Evolutionary conservation across 1,140 invertebrate species (phyloP), one percentile per base, ranked within the genome.

Genomic region (Rhagoletis pomonella): DNA sequence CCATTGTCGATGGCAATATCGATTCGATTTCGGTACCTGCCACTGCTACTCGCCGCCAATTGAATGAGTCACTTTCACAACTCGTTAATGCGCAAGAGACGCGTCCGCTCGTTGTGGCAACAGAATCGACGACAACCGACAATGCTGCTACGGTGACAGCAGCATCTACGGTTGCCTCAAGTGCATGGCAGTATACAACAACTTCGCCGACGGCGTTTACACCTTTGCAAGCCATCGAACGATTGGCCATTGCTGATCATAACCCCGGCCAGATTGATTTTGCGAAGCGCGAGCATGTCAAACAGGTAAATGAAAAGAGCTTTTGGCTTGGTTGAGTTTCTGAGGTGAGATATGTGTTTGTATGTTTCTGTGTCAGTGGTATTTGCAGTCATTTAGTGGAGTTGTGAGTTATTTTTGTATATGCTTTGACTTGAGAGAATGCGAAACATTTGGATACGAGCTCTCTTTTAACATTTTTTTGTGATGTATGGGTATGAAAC

Each of bases 21-120:
- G 91, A 92, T 60, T 92, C 91, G n/a, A 92, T 92, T 89, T 92
- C 91, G 10, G 62, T 92, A 89, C 91, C 91, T 67, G 91, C 91
- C 12, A 86, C 85, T 5, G 58, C 67, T 12, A 69, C 84, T n/a
- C 88, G 89, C 10, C 89, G 87, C 50, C 59, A 73, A 84, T 47
- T 85, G 77, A 89, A 87, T 62, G 64, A 86, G 88, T 85, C 87
- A 67, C 29, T 86, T 1, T 59, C 88, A 39, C 65, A 42, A 19
- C 59, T 88, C 9, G 59, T 88, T 59, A 87, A 87, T 50, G 50
- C 62, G 60, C 2, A 84, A 55, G 9, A 67, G 59, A 59, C 14
- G 17, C 47, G 14, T n/a, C 19, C 42, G 44, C 42, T 17, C 7
- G 59, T 50, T 6, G 12, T 29, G 29, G 29, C 29, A 29, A 29